phyloP scores from a whole-genome alignment of 2,888 invertebrate species.

The Spilosoma lubricipeda region DNA sequence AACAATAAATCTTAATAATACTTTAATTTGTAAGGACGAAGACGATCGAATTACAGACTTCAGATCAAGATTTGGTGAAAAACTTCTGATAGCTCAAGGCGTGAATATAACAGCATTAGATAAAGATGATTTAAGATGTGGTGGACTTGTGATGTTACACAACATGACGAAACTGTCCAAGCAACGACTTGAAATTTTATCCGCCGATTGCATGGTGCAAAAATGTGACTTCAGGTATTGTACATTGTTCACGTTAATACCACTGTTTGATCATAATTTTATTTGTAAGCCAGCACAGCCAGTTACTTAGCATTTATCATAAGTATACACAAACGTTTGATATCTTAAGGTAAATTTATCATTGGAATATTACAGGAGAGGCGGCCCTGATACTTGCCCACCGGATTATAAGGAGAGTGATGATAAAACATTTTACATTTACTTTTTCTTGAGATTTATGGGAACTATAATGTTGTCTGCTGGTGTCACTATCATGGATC shows the following conservation, averaged over 20 bases:
- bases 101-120: conserved; percentile 91
- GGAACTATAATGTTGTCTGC: conserved; percentile 94
- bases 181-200: conserved; percentile 86
- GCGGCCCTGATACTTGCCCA: conserved; percentile 92
- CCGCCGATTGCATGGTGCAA: conserved; percentile 91
- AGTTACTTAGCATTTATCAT: conserved; percentile 60
- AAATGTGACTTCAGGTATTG: conserved; percentile 89
- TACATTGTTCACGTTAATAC: conserved; percentile 36
- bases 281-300: conserved; percentile 49
- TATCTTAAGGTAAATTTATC: conserved; percentile 63
- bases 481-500: conserved; percentile 95
- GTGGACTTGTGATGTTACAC: conserved; percentile 89
- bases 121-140: conserved; percentile 91
- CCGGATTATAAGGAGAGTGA: conserved; percentile 93
- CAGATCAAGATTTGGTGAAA: conserved; percentile 89
- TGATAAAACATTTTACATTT: conserved; percentile 93
- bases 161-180: conserved; percentile 88
- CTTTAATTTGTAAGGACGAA: conserved; percentile 81
- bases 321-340: conserved; percentile 57
- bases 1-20: background rate
- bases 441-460: conserved; percentile 92
- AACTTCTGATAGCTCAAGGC: conserved; percentile 87
- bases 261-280: conserved; percentile 55
- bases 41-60: conserved; percentile 91
- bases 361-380: conserved; percentile 84